A percentile compares a stretch with the other conserved stretches of the same genome.
Evolutionary conservation across 2,113 vertebrate species (phyloP).

Genomic region (Xiphias gladius): DNA sequence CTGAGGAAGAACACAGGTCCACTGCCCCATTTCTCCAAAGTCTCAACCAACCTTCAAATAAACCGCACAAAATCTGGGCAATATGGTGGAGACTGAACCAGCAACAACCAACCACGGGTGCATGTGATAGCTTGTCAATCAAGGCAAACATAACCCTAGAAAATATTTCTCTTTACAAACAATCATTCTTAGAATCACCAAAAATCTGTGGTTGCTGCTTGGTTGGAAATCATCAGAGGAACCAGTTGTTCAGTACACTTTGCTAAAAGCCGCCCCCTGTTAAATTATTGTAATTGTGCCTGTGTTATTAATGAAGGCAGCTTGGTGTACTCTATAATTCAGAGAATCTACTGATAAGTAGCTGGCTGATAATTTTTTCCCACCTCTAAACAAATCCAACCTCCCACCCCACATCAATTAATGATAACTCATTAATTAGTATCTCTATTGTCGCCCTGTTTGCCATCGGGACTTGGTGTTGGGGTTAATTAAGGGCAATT

Average conservation of each 20-base stretch:
- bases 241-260: background rate
- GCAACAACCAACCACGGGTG: background rate
- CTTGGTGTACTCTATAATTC: slow-evolving; percentile 2
- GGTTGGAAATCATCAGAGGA: background rate
- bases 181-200: background rate
- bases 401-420: slow-evolving; percentile 15
- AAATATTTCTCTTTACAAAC: background rate
- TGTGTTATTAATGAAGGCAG: slow-evolving; percentile 20
- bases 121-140: background rate
- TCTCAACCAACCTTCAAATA: slow-evolving; percentile 26
- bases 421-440: slow-evolving; percentile 28
- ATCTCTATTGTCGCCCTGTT: slow-evolving; percentile 39
- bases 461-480: slow-evolving; percentile 27
- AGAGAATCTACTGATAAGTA: slow-evolving; percentile 9
- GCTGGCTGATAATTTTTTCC: slow-evolving; percentile 20
- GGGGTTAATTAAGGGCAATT: slow-evolving; percentile 50
- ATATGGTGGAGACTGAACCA: background rate
- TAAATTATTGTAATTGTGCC: background rate
- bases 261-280: background rate
- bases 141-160: background rate
- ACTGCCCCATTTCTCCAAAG: slow-evolving; percentile 27
- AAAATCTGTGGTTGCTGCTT: too few species aligned
- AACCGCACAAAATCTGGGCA: background rate
- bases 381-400: slow-evolving; percentile 19
- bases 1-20: slow-evolving; percentile 21